Evolutionary conservation across 2,113 vertebrate genomes (phyloP).

Genomic region (Prochilodus magdalenae): DNA sequence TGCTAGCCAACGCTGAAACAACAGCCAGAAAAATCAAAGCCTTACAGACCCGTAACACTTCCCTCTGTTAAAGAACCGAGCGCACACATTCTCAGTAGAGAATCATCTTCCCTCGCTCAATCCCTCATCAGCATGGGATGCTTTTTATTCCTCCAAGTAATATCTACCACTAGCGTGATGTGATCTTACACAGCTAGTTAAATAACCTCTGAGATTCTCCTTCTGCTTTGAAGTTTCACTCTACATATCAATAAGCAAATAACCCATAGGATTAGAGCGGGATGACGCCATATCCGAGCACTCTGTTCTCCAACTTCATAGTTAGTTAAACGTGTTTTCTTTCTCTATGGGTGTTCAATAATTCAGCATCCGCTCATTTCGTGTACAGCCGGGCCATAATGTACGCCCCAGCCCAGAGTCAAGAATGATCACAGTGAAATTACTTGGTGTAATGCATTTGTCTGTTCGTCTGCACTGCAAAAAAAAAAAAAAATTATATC

Average conservation of each 20-base stretch:
- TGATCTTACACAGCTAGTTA: conserved; percentile 4
- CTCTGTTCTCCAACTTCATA: conserved; percentile 28
- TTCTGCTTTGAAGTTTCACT: conserved; percentile 6
- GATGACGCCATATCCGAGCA: neutral
- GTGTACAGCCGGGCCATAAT: conserved; percentile 19
- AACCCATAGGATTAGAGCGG: conserved; percentile 16
- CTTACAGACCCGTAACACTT: neutral
- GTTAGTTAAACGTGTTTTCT: conserved; percentile 39
- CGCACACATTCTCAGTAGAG: neutral
- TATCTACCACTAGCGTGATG: neutral
- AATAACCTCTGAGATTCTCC: neutral
- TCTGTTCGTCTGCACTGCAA: conserved; percentile 30
- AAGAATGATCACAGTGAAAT: conserved; percentile 14
- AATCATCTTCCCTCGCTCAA: neutral
- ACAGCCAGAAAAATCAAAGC: neutral
- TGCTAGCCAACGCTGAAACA: neutral
- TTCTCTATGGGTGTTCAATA: conserved; percentile 33
- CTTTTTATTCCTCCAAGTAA: neutral
- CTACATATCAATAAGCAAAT: conserved; percentile 48
- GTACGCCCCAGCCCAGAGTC: conserved; percentile 13
- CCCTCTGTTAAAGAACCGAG: neutral
- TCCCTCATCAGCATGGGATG: neutral
- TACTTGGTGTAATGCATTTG: neutral
- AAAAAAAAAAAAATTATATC: too few species aligned
- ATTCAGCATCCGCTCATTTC: conserved; percentile 31